Base-by-base conservation (phyloP, 2,113 vertebrate species). In the Alethe castanea region DNA sequence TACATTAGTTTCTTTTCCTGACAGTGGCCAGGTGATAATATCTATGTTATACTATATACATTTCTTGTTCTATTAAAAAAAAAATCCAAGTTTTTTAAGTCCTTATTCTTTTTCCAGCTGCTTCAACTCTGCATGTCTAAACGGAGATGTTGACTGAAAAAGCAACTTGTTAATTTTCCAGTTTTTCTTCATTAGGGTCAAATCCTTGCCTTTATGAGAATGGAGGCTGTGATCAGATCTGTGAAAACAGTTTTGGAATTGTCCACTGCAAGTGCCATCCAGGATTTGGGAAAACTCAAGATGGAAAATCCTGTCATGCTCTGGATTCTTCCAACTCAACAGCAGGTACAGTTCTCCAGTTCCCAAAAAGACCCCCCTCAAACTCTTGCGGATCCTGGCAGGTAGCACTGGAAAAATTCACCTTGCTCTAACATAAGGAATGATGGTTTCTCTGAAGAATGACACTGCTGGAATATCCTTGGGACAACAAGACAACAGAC, bases 201-300 rank as follows among this genome's bases (percentile, higher is more conserved):
- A 97, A 99, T 69, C 97, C 98, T 86, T 99, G 98, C 94, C 97
- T 98, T 71, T 87, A 98, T 92, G 73, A 96, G 76, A 99, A 99
- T 5, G 98, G 99, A 94, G 98, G 98, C 25, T 99, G 98, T 94
- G 96, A 97, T 64, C 98, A 99, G 53, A 92, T 98, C 84, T 99
- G 99, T 97, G 97, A 98, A 94, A 98, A 97, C 93, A 97, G 92
- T 76, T 96, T 98, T 92, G 98, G 98, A 88, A 81, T 94, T 44
- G 94, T 95, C 35, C 87, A n/a, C 71, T 99, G 98, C 94, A 98
- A 83, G 17, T 99, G 98, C 81, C 97, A 56, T 61, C 90, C 97
- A 93, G 95, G 93, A 91, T 98, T 98, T 52, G 9, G 64, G 89
- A 98, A 96, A 72, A 96, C 82, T 85, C 77, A 74, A 52, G 97